Base-by-base conservation (phyloP, 2,888 invertebrate species). In the Tenthredo amoena region DNA sequence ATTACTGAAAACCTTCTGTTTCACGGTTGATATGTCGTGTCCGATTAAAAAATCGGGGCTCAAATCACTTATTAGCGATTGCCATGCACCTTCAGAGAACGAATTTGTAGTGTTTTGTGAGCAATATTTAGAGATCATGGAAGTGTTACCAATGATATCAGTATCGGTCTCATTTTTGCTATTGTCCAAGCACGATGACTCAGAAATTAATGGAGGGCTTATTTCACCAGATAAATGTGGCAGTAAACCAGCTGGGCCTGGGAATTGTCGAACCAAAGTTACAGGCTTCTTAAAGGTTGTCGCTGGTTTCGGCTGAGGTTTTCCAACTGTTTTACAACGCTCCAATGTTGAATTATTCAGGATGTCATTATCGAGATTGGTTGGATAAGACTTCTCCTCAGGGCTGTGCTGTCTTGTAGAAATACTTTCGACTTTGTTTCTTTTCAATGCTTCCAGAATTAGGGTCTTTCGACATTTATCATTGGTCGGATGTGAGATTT, bases 191-290 rank as follows among this genome's bases (percentile, higher is more conserved):
- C 85, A 21, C 87, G 43, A 26, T n/a, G 86, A 21, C 83, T 88
- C 18, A 88, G 79, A 40, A 86, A 85, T 10, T 87, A 87, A 15
- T 5, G 85, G 74, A 47, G 82, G 74, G 43, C 86, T 68, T 50
- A 71, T 77, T 58, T 79, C 84, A 9, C 86, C 87, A 12, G 89
- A 86, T 65, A 88, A 85, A 72, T 94, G 93, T 12, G 93, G 93
- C 37, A 94, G 89, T 65, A 94, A 87, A 43, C 94, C 94, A 72
- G 94, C 94, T 65, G 94, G 94, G 1, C 94, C 94, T 7, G 94
- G 94, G 89, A 94, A 94, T 88, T 94, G 94, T 88, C 94, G 91
- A 5, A 90, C 85, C 21, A 93, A 71, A 1, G 90, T 88, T 84
- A 88, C 85, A 18, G 68, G 83, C 34, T 83, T 83, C n/a, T 88